Evolutionary conservation across 2,113 vertebrate species (phyloP), one percentile per base, ranked within the genome.

Genomic region (Petroica traversi): DNA sequence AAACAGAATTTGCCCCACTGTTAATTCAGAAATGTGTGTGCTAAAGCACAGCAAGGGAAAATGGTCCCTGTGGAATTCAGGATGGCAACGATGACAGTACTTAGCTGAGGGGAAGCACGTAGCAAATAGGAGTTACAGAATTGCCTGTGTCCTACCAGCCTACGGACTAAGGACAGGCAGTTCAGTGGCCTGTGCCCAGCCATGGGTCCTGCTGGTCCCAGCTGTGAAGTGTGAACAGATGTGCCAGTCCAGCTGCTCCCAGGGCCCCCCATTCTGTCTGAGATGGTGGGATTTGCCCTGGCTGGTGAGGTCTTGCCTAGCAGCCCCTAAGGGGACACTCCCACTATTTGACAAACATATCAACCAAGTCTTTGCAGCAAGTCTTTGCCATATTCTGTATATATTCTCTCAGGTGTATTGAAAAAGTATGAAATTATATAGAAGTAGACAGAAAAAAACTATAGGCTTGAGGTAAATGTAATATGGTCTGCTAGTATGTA

Each of bases 241-340:
- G 0, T 63, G 34, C 41, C 2, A 3, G 12, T 19, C 29, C 17
- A 4, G 0, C 8, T 80, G 26, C 6, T 14, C 28, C 4, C 1
- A 0, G 6, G 61, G 24, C 23, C 8, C 11, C 16, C 22, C 19
- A 19, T 41, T 40, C 52, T 41, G 8, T 48, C 41, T 68, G 69
- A 14, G 19, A 25, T 26, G 28, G 19, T 51, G 17, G 33, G 31
- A 75, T 38, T 51, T 12, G 29, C 51, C 19, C 22, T 63, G n/a
- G 12, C 38, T 45, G 28, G 4, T n/a, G 33, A 72, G 26, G 23
- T 52, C 38, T 36, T 78, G 36, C 51, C 23, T 49, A 40, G 25
- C 61, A 48, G 19, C 12, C 8, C 23, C 19, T 0, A 3, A n/a
- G 16, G 18, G 11, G 5, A 10, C 51, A 19, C 11, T 0, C 1